Conservation (phyloP, 2,888 invertebrate species). For the Ptychoptera albimana region DNA sequence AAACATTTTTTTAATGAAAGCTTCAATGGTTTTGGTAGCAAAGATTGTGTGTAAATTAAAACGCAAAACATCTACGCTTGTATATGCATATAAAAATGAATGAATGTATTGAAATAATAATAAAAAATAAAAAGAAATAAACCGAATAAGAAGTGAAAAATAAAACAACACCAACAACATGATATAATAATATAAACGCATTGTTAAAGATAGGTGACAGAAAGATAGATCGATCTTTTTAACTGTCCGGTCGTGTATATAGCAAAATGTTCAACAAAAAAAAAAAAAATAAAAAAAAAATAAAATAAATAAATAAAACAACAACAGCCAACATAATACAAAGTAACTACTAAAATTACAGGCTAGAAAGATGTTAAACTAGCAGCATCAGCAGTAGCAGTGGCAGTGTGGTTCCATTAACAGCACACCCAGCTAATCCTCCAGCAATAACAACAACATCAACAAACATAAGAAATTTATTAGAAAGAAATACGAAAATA, state of each 20-base stretch:
- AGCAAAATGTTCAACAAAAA: not conserved
- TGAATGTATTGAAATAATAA: not conserved
- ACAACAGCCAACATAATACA: not conserved
- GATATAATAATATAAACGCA: slow-evolving; percentile 2
- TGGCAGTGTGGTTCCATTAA: not conserved
- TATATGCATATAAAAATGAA: not conserved
- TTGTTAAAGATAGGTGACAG: slow-evolving; percentile 10
- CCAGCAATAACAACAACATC: too few relatives aligned
- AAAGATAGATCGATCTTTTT: slow-evolving; percentile 10
- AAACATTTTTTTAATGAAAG: too few relatives aligned
- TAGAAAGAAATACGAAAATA: too few relatives aligned
- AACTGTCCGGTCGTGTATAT: slow-evolving; percentile 1
- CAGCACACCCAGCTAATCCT: not conserved
- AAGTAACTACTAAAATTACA: too few relatives aligned
- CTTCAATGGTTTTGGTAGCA: too few relatives aligned
- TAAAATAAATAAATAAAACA: too few relatives aligned
- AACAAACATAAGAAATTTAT: too few relatives aligned
- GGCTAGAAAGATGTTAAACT: too few relatives aligned
- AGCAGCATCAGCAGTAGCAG: not conserved
- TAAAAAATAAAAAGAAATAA: not conserved
- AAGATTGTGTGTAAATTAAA: too few relatives aligned
- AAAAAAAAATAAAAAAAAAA: not conserved
- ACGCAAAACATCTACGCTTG: not conserved
- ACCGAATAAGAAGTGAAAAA: not conserved
- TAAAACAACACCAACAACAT: too few relatives aligned